A percentile compares a stretch with the other conserved stretches of the same genome.
These are phyloP conservation scores for Ploceus nigricollis DNA, from an alignment of 2,113 vertebrate genomes.

Conservation along the genomic window DNA sequence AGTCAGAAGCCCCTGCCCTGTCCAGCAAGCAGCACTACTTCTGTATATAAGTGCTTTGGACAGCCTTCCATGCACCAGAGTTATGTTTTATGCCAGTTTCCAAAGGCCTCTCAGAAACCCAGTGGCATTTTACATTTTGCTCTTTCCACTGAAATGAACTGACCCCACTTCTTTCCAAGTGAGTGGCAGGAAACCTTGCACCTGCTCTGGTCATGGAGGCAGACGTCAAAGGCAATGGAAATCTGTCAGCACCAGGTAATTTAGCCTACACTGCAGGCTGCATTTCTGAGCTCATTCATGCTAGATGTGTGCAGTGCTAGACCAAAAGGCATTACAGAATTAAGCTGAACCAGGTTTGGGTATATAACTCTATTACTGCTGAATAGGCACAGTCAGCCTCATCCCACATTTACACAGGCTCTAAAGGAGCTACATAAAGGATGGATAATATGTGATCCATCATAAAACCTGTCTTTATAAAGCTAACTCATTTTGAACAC, in stretches of 20 bases:
- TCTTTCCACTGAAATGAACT: background rate
- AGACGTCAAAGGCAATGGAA: background rate
- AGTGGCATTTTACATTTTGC: background rate
- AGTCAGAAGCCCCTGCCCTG: background rate
- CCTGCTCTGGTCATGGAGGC: background rate
- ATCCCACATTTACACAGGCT: background rate
- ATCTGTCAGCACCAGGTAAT: conserved; percentile 24
- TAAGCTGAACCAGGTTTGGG: background rate
- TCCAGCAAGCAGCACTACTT: background rate
- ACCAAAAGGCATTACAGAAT: background rate
- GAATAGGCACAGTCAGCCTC: background rate
- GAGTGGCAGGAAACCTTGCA: background rate
- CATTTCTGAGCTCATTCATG: background rate
- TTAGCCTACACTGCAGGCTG: background rate
- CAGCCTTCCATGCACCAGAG: background rate
- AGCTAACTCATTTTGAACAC: background rate
- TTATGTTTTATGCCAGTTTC: background rate
- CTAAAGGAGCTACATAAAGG: background rate
- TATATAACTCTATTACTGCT: background rate
- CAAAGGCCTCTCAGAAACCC: background rate
- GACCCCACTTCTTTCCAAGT: background rate
- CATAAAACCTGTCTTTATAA: background rate
- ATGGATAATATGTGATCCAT: background rate
- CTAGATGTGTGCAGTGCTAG: background rate
- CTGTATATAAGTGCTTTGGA: background rate